These are phyloP conservation scores for Pecten maximus DNA, from an alignment of 2,888 invertebrate genomes.

Conservation along the genomic window DNA sequence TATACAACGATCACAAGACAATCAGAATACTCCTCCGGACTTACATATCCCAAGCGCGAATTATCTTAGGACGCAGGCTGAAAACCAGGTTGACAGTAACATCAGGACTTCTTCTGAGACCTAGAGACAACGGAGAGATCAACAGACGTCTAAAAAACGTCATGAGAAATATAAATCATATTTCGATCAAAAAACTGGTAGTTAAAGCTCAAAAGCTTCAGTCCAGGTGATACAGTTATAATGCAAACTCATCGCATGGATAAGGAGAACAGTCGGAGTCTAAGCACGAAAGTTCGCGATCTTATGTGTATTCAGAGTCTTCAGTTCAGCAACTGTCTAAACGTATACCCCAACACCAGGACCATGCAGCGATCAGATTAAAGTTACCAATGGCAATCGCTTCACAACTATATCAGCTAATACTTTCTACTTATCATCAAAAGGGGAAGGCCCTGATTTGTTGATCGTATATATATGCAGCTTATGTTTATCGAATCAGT, in stretches of 20 bases:
- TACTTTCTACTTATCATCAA: too few species aligned
- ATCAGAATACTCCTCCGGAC: conserved; percentile 40
- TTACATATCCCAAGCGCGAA: conserved; percentile 41
- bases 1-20: conserved; percentile 38
- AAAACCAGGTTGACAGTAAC: conserved; percentile 47
- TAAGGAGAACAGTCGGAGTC: conserved; percentile 27
- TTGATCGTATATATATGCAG: too few species aligned
- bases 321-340: too few species aligned
- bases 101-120: conserved; percentile 40
- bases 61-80: conserved; percentile 40
- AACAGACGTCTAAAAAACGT: conserved; percentile 30
- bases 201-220: not conserved
- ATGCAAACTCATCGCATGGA: conserved; percentile 42
- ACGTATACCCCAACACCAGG: too few species aligned
- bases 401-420: too few species aligned
- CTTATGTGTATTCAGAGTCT: too few species aligned
- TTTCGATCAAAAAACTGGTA: conserved; percentile 40
- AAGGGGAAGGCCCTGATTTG: too few species aligned
- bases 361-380: too few species aligned
- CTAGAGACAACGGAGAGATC: not conserved
- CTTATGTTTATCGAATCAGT: too few species aligned
- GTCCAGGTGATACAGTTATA: conserved; percentile 40
- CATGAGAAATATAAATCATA: conserved; percentile 39
- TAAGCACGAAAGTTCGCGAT: conserved; percentile 43
- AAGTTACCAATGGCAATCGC: too few species aligned